Conservation (phyloP, 2,797 vertebrate species). For the Tadarida brasiliensis region DNA sequence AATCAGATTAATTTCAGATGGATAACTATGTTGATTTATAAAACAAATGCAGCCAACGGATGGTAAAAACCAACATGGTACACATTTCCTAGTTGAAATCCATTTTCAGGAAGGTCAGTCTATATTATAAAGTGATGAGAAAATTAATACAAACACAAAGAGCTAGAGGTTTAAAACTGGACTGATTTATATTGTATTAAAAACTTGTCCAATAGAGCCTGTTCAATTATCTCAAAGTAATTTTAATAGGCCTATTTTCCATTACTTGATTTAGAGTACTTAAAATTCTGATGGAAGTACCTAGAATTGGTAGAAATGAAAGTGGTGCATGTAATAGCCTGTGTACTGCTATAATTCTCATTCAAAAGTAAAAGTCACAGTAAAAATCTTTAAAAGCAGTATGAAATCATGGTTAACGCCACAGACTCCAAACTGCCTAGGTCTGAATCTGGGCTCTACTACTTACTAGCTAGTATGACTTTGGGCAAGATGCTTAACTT, state of each 20-base stretch:
- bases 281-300: background rate
- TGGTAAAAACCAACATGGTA: slow-evolving; percentile 17
- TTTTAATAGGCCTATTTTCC: background rate
- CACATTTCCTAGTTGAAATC: background rate
- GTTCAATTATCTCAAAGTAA: background rate
- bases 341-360: background rate
- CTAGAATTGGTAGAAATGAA: background rate
- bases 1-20: slow-evolving; percentile 29
- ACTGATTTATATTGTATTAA: background rate
- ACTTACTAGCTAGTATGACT: background rate
- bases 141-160: background rate
- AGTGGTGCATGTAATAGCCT: background rate
- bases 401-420: background rate
- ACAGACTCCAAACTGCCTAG: background rate
- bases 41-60: slow-evolving; percentile 18
- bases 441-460: background rate
- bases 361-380: background rate
- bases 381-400: background rate
- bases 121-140: background rate
- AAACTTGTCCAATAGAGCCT: background rate
- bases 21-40: background rate
- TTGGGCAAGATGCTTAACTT: background rate
- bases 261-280: background rate
- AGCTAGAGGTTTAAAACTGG: background rate
- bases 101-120: background rate